These are phyloP conservation scores for Poeciliopsis prolifica DNA, from an alignment of 2,113 vertebrate species.

Conservation along the genomic window DNA sequence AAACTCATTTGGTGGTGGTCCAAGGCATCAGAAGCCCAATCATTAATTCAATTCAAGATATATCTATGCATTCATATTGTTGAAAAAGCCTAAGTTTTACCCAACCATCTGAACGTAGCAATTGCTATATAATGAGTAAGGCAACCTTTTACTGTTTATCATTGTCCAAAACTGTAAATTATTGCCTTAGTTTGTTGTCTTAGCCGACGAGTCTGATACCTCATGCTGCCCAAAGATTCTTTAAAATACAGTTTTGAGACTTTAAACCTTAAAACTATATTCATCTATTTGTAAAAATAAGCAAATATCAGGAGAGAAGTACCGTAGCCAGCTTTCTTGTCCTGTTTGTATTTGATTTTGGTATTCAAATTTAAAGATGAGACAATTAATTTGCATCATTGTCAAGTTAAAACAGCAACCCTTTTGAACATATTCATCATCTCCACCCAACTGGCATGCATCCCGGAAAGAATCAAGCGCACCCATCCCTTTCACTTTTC, in stretches of 20 bases:
- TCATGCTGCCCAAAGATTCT: too few relatives aligned
- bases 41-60: not conserved
- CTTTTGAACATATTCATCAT: too few relatives aligned
- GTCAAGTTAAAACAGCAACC: too few relatives aligned
- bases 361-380: too few relatives aligned
- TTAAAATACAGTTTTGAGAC: not conserved
- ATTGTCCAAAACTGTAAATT: not conserved
- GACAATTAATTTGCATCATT: too few relatives aligned
- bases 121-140: not conserved
- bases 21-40: too few relatives aligned
- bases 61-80: not conserved
- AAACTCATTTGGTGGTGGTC: not conserved
- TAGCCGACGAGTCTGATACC: too few relatives aligned
- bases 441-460: too few relatives aligned
- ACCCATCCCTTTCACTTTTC: too few relatives aligned
- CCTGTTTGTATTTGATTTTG: too few relatives aligned
- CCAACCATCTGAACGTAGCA: not conserved
- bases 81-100: not conserved
- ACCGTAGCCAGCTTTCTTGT: not conserved
- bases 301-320: not conserved
- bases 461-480: too few relatives aligned
- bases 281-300: not conserved
- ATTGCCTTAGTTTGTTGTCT: not conserved
- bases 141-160: too few relatives aligned
- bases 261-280: not conserved